Conservation (phyloP, 2,888 invertebrate species). For the Arge pagana region DNA sequence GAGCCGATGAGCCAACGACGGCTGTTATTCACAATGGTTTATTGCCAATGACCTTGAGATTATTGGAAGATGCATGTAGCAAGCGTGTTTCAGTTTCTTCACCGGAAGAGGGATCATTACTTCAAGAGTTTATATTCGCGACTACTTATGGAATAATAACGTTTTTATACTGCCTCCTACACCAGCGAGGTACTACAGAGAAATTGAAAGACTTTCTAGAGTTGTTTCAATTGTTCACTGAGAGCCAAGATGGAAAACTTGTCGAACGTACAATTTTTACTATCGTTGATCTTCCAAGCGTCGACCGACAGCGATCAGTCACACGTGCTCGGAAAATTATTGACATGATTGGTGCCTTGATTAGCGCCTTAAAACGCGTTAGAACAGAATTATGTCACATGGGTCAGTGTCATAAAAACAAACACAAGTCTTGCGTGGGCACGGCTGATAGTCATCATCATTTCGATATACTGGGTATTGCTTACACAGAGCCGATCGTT, state of each 20-base stretch:
- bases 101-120: slow-evolving; percentile 59
- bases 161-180: slow-evolving; percentile 65
- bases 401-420: slow-evolving; percentile 60
- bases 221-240: slow-evolving; percentile 65
- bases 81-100: slow-evolving; percentile 38
- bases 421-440: slow-evolving; percentile 62
- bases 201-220: slow-evolving; percentile 64
- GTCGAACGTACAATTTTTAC: slow-evolving; percentile 63
- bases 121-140: slow-evolving; percentile 67
- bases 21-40: slow-evolving; percentile 65
- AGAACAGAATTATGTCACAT: slow-evolving; percentile 64
- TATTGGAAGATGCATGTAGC: slow-evolving; percentile 63
- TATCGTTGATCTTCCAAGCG: slow-evolving; percentile 61
- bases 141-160: slow-evolving; percentile 65
- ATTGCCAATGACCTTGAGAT: slow-evolving; percentile 65
- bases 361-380: slow-evolving; percentile 64
- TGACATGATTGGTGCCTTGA: slow-evolving; percentile 63
- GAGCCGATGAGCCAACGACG: slow-evolving; percentile 63
- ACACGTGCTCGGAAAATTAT: slow-evolving; percentile 62
- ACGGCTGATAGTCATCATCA: slow-evolving; percentile 64
- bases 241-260: slow-evolving; percentile 64
- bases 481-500: slow-evolving; percentile 56
- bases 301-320: slow-evolving; percentile 55
- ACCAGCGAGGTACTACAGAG: slow-evolving; percentile 60
- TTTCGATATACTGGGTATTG: slow-evolving; percentile 63